Evolutionary conservation across 2,888 invertebrate species (phyloP).

Genomic region (Tortricodes alternella): DNA sequence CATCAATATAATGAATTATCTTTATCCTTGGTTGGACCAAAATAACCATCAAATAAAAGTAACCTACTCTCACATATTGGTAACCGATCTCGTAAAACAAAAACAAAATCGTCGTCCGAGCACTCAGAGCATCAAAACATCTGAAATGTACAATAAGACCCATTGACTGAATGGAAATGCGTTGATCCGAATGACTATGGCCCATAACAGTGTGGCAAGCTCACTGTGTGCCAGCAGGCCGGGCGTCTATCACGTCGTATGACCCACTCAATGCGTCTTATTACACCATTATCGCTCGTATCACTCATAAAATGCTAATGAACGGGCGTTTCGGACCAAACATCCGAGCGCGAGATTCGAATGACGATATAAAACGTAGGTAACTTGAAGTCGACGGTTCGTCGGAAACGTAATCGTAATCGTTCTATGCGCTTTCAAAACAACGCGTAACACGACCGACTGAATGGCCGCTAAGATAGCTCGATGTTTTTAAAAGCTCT

Average conservation of each 20-base stretch:
- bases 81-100: conserved; percentile 51
- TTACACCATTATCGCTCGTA: conserved; percentile 82
- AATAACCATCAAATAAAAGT: conserved; percentile 10
- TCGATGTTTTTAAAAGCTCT: conserved; percentile 78
- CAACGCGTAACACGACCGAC: conserved; percentile 74
- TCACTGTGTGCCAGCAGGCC: conserved; percentile 61
- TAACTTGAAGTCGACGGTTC: conserved; percentile 80
- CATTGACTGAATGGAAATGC: conserved; percentile 68
- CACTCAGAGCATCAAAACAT: conserved; percentile 45
- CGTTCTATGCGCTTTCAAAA: conserved; percentile 78
- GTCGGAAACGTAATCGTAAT: conserved; percentile 77
- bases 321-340: conserved; percentile 79
- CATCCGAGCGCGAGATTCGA: conserved; percentile 81
- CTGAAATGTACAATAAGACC: conserved; percentile 57
- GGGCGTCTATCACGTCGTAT: conserved; percentile 73
- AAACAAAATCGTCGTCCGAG: conserved; percentile 47
- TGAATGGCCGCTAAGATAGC: conserved; percentile 68
- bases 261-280: conserved; percentile 79
- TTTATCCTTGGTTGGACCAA: neutral
- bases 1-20: conserved; percentile 5
- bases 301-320: conserved; percentile 83
- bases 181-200: conserved; percentile 62
- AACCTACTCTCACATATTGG: conserved; percentile 45
- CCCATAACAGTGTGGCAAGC: conserved; percentile 65
- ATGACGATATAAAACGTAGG: conserved; percentile 76